Evolutionary conservation across 1,140 invertebrate genomes (phyloP), one percentile per base, ranked within the genome.

Genomic region (Eumaeus atala): DNA sequence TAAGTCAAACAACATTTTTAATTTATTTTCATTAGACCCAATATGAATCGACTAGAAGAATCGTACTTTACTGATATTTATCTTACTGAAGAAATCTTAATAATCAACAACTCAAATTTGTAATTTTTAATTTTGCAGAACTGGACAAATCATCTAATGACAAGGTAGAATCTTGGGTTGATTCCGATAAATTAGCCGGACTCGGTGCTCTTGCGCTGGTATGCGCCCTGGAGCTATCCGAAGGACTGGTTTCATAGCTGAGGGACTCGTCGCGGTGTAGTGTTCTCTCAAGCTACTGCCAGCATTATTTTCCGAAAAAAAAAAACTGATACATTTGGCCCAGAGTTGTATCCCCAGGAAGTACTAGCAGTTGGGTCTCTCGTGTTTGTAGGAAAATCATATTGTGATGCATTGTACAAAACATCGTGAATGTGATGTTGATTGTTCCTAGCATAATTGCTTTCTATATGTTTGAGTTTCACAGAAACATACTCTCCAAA

Each of bases 361-460:
- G 54, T 56, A 61, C 54, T 61, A 57, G 55, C 55, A 28, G 59
- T 61, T 61, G 52, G 59, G 54, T 61, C 58, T 59, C 37, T 54
- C 33, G 50, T 36, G 49, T 21, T 61, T 57, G 55, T 57, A 35
- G 60, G 60, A 58, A 52, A 62, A 58, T 62, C 58, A 58, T 62
- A 66, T 50, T 56, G 40, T 56, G 57, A 28, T 10, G 64, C 64
- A 49, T 60, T 60, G 57, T 60, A 66, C 55, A 66, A 59, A 60
- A 66, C 62, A 59, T 66, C 60, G 53, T 66, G 60, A 51, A 62
- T 66, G 50, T 62, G 60, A 56, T 60, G 52, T n/a, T n/a, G 64
- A 50, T 60, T 66, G 54, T 60, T 62, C 40, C 34, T 53, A 56
- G 60, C 60, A 58, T 53, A 21, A 55, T 33, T 48, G 52, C 61